These are phyloP conservation scores for Leistus spinibarbis DNA, from an alignment of 2,888 invertebrate species.

Conservation along the genomic window DNA sequence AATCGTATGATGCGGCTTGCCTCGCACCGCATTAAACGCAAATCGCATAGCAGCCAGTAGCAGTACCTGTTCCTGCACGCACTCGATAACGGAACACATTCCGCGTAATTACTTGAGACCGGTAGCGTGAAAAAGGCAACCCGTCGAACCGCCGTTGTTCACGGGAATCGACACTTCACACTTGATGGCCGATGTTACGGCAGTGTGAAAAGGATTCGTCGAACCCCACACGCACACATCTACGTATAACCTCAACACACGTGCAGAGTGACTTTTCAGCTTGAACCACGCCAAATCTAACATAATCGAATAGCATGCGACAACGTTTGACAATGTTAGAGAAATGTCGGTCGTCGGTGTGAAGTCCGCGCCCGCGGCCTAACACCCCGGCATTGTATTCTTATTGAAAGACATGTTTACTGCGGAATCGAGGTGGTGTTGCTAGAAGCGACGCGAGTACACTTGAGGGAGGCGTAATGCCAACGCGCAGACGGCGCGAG, in stretches of 20 bases:
- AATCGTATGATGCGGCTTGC: not conserved
- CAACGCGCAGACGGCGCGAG: constrained; percentile 2
- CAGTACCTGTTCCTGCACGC: not conserved
- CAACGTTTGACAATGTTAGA: not conserved
- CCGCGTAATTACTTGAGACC: not conserved
- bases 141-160: not conserved
- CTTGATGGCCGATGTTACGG: not conserved
- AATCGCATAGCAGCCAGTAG: not conserved
- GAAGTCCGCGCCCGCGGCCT: not conserved
- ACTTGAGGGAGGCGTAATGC: constrained; percentile 10
- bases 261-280: not conserved
- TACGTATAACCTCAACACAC: not conserved
- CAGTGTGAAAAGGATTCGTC: not conserved
- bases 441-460: constrained; percentile 4
- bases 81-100: not conserved
- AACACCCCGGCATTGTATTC: not conserved
- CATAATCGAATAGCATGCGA: not conserved
- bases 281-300: not conserved
- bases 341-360: not conserved
- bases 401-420: constrained; percentile 8
- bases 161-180: not conserved
- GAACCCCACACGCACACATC: not conserved
- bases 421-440: constrained; percentile 1
- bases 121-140: not conserved
- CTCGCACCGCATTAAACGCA: not conserved